Evolutionary conservation across 2,113 vertebrate genomes (phyloP).

Genomic region (Proteles cristata): DNA sequence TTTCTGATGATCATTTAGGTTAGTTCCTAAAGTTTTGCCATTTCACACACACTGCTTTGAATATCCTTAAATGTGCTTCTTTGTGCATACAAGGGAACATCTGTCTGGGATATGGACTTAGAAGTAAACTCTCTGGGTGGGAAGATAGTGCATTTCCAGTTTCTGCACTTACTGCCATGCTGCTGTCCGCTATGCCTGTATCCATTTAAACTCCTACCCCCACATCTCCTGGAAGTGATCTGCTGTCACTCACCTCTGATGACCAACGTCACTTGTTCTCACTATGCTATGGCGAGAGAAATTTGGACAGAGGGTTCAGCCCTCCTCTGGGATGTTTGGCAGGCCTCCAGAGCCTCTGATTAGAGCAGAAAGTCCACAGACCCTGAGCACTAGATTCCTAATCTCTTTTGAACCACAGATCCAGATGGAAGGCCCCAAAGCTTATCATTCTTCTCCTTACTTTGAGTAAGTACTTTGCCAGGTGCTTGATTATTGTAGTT

Average conservation of each 20-base stretch:
- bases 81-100: background rate
- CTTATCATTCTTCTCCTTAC: background rate
- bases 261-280: background rate
- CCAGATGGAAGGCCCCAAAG: background rate
- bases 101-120: background rate
- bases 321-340: background rate
- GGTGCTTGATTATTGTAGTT: background rate
- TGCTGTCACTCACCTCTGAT: background rate
- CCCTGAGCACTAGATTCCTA: background rate
- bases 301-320: background rate
- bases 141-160: background rate
- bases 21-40: background rate
- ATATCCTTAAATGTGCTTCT: background rate
- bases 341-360: background rate
- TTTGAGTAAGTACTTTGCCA: background rate
- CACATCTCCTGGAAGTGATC: background rate
- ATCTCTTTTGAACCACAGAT: background rate
- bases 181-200: background rate
- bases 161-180: background rate
- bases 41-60: background rate
- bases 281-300: background rate
- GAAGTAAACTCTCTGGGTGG: background rate
- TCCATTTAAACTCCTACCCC: background rate
- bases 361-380: background rate
- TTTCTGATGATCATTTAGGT: slow-evolving; percentile 1